These are phyloP conservation scores for Cataglyphis rosenhaueri DNA, from an alignment of 2,888 invertebrate species.

Conservation along the genomic window DNA sequence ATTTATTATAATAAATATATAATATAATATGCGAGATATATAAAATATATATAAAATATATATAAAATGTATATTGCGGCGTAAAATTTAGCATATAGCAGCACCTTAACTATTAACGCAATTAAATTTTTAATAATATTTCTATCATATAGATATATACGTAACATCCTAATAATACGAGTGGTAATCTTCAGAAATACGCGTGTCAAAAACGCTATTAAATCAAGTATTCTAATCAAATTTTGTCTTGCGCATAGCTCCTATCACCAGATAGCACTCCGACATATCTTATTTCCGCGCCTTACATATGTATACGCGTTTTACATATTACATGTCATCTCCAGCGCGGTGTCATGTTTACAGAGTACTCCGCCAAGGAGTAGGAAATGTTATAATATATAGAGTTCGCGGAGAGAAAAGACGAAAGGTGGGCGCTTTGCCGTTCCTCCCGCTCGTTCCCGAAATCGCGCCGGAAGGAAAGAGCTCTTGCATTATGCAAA, in stretches of 20 bases:
- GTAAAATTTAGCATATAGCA: background rate
- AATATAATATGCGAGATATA: background rate
- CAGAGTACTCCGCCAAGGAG: slow-evolving; percentile 44
- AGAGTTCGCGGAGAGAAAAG: slow-evolving; percentile 27
- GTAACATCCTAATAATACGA: background rate
- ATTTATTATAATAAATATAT: slow-evolving; percentile 2
- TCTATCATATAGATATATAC: background rate
- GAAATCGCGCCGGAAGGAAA: slow-evolving; percentile 62
- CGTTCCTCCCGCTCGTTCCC: background rate
- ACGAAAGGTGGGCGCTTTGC: slow-evolving; percentile 18
- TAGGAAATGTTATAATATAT: slow-evolving; percentile 40
- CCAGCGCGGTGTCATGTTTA: slow-evolving; percentile 48
- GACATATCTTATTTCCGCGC: slow-evolving; percentile 45
- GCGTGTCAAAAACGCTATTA: slow-evolving; percentile 10
- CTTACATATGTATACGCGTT: slow-evolving; percentile 39
- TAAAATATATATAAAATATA: background rate
- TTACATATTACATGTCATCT: slow-evolving; percentile 53
- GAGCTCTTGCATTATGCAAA: slow-evolving; percentile 63
- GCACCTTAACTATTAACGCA: background rate
- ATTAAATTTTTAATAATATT: background rate
- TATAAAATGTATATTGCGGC: background rate
- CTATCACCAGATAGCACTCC: slow-evolving; percentile 20
- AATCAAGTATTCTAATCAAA: slow-evolving; percentile 34
- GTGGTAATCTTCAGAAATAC: background rate
- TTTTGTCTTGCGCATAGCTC: background rate